phyloP scores from a whole-genome alignment of 2,888 invertebrate genomes.

The Lymantria dispar region DNA sequence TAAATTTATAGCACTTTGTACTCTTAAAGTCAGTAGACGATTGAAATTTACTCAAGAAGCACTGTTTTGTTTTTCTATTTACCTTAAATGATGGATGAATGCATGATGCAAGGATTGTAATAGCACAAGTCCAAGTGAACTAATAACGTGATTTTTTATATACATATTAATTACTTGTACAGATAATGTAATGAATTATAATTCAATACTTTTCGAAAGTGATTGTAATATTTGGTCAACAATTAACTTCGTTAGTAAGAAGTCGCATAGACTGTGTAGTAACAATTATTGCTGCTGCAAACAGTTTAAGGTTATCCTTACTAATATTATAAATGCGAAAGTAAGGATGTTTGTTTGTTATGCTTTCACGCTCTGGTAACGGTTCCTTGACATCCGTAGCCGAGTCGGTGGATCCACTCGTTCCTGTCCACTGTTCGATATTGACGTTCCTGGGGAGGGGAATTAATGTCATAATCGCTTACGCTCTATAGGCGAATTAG shows the following conservation, averaged over 20 bases:
- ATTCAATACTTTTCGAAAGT: conserved; percentile 9
- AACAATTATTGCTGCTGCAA: conserved; percentile 4
- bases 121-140: conserved; percentile 10
- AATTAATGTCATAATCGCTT: too few relatives aligned
- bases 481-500: too few relatives aligned
- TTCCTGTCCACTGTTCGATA: too few relatives aligned
- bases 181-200: conserved; percentile 15
- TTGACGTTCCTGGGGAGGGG: too few relatives aligned
- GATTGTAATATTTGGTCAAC: conserved; percentile 5
- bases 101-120: background rate
- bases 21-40: too few relatives aligned
- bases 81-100: background rate
- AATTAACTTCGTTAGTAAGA: conserved; percentile 12
- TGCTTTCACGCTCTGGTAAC: too few relatives aligned
- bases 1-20: too few relatives aligned
- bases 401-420: too few relatives aligned
- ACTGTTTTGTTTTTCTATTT: background rate
- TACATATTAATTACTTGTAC: conserved; percentile 5
- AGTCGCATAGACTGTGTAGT: conserved; percentile 9
- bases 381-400: too few relatives aligned
- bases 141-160: conserved; percentile 3
- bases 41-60: too few relatives aligned
- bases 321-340: too few relatives aligned
- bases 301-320: conserved; percentile 3
- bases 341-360: too few relatives aligned